These are phyloP conservation scores for Bos indicus DNA, from an alignment of 2,113 vertebrate genomes.

Conservation along the genomic window DNA sequence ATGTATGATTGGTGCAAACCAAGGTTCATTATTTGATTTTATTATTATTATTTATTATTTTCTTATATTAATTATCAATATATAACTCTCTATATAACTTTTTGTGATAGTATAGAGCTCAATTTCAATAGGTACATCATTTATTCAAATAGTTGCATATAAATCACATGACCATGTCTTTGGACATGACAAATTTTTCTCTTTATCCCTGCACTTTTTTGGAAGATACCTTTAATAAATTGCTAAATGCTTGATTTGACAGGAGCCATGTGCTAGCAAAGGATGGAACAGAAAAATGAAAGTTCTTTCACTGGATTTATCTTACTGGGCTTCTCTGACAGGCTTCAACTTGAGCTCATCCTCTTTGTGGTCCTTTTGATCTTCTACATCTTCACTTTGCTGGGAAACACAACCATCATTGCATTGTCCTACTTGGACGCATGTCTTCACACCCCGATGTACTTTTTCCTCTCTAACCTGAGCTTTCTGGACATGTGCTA, in stretches of 20 bases:
- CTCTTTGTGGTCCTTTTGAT: neutral
- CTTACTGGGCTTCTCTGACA: constrained; percentile 19
- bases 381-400: neutral
- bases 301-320: neutral
- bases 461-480: neutral
- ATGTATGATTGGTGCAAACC: neutral
- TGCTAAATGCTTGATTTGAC: neutral
- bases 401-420: neutral
- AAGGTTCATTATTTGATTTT: neutral
- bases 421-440: neutral
- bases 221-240: neutral
- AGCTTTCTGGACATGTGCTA: neutral
- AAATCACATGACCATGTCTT: neutral
- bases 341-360: neutral
- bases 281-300: neutral
- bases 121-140: too few species aligned
- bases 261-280: neutral
- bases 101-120: neutral
- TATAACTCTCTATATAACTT: too few species aligned
- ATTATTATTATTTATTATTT: neutral
- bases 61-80: neutral
- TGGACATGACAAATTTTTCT: neutral
- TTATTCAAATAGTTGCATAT: neutral
- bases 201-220: neutral
- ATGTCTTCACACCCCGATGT: neutral